Evolutionary conservation across 2,888 invertebrate genomes (phyloP).

Genomic region (Lumbricus terrestris): DNA sequence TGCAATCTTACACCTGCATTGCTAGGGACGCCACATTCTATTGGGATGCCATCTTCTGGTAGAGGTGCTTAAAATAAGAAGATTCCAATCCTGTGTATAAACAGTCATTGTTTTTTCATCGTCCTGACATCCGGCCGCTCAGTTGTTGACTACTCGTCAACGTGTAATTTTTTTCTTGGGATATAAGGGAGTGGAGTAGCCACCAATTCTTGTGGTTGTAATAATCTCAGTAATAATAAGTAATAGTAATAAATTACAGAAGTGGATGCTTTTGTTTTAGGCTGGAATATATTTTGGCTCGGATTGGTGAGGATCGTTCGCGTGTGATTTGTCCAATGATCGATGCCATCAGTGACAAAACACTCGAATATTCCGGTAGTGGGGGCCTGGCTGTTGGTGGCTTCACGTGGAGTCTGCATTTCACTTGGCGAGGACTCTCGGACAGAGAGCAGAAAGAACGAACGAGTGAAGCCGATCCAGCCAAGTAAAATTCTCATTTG

Average conservation of each 20-base stretch:
- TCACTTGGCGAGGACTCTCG: slow-evolving; percentile 72
- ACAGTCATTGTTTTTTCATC: no score
- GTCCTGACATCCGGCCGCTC: no score
- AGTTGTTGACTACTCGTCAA: no score
- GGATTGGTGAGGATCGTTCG: slow-evolving; percentile 76
- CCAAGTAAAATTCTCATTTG: slow-evolving; percentile 56
- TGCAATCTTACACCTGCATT: no score
- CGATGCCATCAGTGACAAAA: slow-evolving; percentile 84
- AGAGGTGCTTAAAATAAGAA: no score
- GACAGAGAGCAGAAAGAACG: slow-evolving; percentile 48
- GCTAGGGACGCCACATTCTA: no score
- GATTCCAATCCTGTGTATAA: no score
- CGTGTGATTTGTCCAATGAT: slow-evolving; percentile 90
- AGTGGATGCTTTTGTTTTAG: slow-evolving; percentile 49
- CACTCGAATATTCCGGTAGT: slow-evolving; percentile 62
- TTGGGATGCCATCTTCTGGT: no score
- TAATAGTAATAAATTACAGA: not conserved
- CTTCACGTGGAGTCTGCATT: slow-evolving; percentile 72
- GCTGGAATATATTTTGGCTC: slow-evolving; percentile 82
- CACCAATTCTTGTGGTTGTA: no score
- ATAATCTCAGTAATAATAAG: not conserved
- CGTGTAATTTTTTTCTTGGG: no score
- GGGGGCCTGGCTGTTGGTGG: slow-evolving; percentile 56
- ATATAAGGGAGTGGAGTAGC: no score
- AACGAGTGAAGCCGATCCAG: slow-evolving; percentile 44